These are phyloP conservation scores for Aphyosemion australe DNA, from an alignment of 2,113 vertebrate species.

Conservation along the genomic window DNA sequence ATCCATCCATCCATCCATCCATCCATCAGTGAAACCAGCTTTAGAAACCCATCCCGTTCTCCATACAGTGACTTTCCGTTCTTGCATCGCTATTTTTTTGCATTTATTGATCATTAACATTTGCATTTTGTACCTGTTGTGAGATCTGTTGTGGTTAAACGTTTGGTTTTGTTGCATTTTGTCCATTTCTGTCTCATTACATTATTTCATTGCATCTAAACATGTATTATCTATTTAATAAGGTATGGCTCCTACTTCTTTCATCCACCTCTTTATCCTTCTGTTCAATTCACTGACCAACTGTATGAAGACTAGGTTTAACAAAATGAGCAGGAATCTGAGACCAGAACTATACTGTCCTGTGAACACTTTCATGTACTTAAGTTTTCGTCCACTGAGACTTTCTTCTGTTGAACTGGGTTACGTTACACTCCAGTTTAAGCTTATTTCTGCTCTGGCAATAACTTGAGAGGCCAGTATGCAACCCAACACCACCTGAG, in stretches of 20 bases:
- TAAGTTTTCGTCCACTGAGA: background rate
- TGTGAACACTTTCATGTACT: background rate
- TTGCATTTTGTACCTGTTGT: conserved; percentile 41
- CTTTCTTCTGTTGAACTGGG: conserved; percentile 2
- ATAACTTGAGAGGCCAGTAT: conserved; percentile 35
- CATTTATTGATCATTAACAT: conserved; percentile 51
- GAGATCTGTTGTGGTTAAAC: conserved; percentile 14
- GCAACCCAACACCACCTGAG: conserved; percentile 37
- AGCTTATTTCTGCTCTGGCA: conserved; percentile 32
- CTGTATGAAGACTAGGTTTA: background rate
- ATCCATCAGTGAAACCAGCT: conserved; percentile 6
- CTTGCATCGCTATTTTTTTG: conserved; percentile 34
- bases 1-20: conserved; percentile 11
- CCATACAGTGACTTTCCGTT: conserved; percentile 10
- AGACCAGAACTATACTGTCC: background rate
- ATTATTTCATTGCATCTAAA: conserved; percentile 4
- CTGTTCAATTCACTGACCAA: background rate
- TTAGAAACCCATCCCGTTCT: background rate
- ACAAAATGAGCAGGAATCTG: background rate
- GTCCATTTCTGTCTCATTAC: conserved; percentile 30
- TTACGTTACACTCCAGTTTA: conserved; percentile 8
- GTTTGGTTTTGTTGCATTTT: conserved; percentile 50
- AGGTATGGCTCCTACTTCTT: conserved; percentile 24
- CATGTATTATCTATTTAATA: conserved; percentile 1
- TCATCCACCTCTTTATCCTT: background rate